Conservation (phyloP, 2,797 vertebrate genomes). For the Simalia tracyae region DNA sequence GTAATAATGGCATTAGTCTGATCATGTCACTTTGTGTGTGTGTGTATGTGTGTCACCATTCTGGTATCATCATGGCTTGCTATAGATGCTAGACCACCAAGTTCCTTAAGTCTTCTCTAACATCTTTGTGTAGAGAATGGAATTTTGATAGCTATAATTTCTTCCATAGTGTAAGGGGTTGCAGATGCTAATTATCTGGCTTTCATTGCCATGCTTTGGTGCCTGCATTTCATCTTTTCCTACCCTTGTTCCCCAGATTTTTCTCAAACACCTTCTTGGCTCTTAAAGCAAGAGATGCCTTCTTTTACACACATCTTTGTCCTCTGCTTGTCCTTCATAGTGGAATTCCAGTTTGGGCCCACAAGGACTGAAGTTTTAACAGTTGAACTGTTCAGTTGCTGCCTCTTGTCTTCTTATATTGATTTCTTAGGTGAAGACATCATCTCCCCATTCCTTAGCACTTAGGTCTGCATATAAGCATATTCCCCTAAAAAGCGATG, state of each 20-base stretch:
- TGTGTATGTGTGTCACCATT: background rate
- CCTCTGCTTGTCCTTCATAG: background rate
- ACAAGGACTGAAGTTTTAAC: background rate
- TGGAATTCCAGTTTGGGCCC: constrained; percentile 20
- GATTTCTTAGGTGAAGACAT: background rate
- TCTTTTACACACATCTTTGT: background rate
- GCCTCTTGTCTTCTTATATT: background rate
- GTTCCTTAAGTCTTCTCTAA: background rate
- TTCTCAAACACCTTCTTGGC: background rate
- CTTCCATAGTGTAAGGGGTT: background rate
- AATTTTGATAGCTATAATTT: background rate
- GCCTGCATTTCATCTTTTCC: background rate
- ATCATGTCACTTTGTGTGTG: background rate
- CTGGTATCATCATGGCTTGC: background rate
- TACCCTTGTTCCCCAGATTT: background rate
- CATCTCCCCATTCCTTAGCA: background rate
- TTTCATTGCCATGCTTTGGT: background rate
- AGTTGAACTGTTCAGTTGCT: background rate
- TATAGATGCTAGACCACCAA: background rate
- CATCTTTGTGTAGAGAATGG: background rate
- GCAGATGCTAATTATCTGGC: background rate
- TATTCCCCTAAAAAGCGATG: background rate
- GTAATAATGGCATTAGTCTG: background rate
- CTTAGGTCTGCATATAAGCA: background rate
- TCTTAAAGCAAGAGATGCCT: background rate